phyloP scores from a whole-genome alignment of 2,797 vertebrate species.

The Buceros bicornis region DNA sequence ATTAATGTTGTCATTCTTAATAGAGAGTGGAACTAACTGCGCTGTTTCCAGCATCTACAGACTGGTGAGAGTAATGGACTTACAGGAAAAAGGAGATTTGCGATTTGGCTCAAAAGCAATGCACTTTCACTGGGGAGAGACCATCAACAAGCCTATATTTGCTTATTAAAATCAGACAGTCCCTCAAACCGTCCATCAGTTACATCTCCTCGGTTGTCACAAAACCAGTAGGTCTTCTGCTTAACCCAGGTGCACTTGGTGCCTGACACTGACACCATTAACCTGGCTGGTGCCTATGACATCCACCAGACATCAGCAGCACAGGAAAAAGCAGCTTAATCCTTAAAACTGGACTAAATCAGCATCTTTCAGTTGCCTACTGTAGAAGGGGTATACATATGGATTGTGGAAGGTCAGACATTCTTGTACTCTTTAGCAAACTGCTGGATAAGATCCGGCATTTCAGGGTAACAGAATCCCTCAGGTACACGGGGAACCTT shows the following conservation, averaged over 20 bases:
- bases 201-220: background rate
- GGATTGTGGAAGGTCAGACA: background rate
- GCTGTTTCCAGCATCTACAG: background rate
- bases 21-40: background rate
- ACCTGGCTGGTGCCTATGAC: background rate
- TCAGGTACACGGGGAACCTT: background rate
- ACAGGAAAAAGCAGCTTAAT: background rate
- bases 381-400: background rate
- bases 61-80: background rate
- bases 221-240: background rate
- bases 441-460: background rate
- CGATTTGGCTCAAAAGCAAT: background rate
- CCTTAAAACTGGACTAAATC: background rate
- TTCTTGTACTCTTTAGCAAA: background rate
- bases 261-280: background rate
- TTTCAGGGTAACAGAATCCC: background rate
- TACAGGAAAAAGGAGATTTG: background rate
- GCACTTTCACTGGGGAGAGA: background rate
- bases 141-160: background rate
- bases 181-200: background rate
- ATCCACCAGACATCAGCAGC: background rate
- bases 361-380: background rate
- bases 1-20: background rate
- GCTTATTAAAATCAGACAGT: background rate
- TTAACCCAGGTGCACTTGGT: background rate